Percentiles rank a stretch among this genome's conserved stretches.
Evolutionary conservation across 2,113 vertebrate genomes (phyloP).

Genomic region (Willisornis vidua): DNA sequence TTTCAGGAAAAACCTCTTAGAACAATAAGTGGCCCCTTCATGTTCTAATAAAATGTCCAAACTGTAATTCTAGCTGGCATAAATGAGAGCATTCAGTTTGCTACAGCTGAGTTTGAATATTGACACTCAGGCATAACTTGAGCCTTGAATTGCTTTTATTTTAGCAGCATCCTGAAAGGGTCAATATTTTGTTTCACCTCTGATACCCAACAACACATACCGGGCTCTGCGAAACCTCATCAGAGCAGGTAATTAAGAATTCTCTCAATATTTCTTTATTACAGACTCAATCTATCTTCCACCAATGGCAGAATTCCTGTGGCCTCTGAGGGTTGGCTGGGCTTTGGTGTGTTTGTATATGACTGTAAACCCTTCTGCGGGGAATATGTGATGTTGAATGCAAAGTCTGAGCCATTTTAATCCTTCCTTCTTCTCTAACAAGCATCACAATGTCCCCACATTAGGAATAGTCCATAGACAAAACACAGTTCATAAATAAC

Average conservation of each 20-base stretch:
- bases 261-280: neutral
- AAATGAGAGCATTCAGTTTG: neutral
- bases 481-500: constrained; percentile 73
- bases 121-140: neutral
- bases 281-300: neutral
- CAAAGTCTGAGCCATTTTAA: constrained; percentile 3
- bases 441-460: neutral
- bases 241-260: neutral
- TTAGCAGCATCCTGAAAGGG: neutral
- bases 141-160: neutral
- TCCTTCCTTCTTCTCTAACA: constrained; percentile 14
- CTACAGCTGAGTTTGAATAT: neutral
- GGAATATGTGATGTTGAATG: neutral
- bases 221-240: neutral
- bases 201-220: neutral
- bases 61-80: neutral
- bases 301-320: neutral
- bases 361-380: neutral
- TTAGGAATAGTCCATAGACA: constrained; percentile 68
- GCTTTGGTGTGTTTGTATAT: neutral
- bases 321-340: neutral
- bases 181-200: neutral
- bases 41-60: constrained; percentile 1
- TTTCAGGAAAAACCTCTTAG: constrained; percentile 61
- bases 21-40: constrained; percentile 41